Conservation (phyloP, 1,140 invertebrate species). For the Rhizoglyphus robini region DNA sequence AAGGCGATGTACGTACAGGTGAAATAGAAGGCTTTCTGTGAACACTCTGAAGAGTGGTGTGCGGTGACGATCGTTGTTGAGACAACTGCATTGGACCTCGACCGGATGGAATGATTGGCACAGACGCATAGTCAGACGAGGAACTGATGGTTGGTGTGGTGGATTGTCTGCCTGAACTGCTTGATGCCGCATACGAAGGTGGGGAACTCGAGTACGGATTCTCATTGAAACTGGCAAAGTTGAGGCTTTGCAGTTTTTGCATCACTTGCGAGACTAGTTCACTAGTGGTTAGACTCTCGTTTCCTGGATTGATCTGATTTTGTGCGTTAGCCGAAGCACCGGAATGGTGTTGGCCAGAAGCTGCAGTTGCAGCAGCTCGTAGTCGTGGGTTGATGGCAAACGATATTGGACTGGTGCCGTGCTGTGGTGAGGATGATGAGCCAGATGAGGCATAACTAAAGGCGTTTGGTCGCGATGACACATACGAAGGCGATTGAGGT, state of each 20-base stretch:
- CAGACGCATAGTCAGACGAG: constrained; percentile 35
- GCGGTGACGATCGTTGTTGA: too few species aligned
- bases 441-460: constrained; percentile 22
- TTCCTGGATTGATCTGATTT: not conserved
- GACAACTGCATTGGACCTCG: too few species aligned
- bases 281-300: not conserved
- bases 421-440: constrained; percentile 29
- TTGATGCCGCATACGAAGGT: constrained; percentile 63
- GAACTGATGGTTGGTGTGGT: constrained; percentile 27
- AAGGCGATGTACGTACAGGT: too few species aligned
- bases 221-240: constrained; percentile 27
- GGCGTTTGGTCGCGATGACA: constrained; percentile 19
- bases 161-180: constrained; percentile 27
- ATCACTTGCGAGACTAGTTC: constrained; percentile 36
- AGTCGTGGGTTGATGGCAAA: constrained; percentile 38
- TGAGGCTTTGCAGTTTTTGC: constrained; percentile 72
- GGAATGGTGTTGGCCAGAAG: not conserved
- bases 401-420: constrained; percentile 63
- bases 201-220: constrained; percentile 37
- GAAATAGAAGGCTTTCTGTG: not conserved
- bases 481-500: constrained; percentile 21
- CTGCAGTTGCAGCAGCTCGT: constrained; percentile 65
- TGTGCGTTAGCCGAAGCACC: not conserved
- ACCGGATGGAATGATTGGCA: too few species aligned
- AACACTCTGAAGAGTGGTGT: constrained; percentile 31